Conservation (phyloP, 2,888 invertebrate species). For the Acleris laterana region DNA sequence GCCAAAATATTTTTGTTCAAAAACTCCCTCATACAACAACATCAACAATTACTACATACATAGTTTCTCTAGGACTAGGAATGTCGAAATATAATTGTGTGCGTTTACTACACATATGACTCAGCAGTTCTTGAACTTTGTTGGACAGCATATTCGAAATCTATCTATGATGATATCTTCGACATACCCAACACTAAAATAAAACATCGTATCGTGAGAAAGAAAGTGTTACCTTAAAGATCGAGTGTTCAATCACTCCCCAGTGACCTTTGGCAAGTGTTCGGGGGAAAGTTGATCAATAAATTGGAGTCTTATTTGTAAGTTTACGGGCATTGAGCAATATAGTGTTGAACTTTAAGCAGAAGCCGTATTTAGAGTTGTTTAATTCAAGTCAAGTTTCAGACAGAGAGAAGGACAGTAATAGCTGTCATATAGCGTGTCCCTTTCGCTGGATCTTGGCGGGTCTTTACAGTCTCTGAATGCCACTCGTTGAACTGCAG, state of each 20-base stretch:
- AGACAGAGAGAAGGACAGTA: no score
- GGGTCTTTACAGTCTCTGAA: no score
- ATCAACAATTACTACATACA: no score
- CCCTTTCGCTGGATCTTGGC: no score
- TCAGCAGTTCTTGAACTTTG: constrained; percentile 1
- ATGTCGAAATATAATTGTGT: neutral
- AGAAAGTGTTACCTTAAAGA: constrained; percentile 34
- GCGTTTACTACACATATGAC: neutral
- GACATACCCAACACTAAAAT: neutral
- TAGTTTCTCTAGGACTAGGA: no score
- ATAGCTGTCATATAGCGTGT: no score
- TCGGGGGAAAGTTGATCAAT: constrained; percentile 28
- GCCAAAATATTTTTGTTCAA: no score
- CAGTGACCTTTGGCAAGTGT: constrained; percentile 33
- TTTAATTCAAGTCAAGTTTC: no score
- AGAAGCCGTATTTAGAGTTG: no score
- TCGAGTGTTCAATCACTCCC: constrained; percentile 28
- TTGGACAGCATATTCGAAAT: constrained; percentile 19
- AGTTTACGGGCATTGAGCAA: constrained; percentile 10
- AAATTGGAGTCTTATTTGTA: constrained; percentile 26
- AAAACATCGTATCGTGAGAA: constrained; percentile 22
- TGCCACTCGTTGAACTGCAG: no score
- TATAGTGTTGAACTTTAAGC: no score
- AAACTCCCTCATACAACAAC: no score
- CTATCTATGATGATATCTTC: neutral